phyloP scores from a whole-genome alignment of 2,113 vertebrate species.

The Cacatua alba region DNA sequence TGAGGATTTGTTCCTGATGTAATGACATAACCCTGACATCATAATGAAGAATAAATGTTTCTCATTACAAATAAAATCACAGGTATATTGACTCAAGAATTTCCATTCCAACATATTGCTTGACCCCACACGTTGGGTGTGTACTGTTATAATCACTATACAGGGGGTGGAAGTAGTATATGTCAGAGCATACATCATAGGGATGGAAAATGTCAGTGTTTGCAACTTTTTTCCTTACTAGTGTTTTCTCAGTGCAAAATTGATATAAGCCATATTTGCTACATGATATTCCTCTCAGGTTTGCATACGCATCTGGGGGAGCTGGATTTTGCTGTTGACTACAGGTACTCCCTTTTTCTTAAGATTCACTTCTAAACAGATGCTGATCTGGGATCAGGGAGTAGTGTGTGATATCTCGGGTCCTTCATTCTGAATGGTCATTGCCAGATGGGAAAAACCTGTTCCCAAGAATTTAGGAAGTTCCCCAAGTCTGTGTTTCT shows the following conservation, averaged over 20 bases:
- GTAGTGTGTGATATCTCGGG: not conserved
- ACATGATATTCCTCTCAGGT: not conserved
- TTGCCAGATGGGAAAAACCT: not conserved
- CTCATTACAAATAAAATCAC: not conserved
- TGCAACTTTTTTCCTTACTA: not conserved
- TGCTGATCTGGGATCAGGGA: not conserved
- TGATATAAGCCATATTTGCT: not conserved
- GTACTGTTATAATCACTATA: not conserved
- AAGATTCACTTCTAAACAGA: not conserved
- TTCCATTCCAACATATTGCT: not conserved
- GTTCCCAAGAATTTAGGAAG: not conserved
- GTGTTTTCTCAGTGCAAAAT: not conserved
- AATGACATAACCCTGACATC: not conserved
- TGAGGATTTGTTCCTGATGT: not conserved
- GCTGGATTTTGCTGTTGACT: not conserved
- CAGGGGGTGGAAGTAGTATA: not conserved
- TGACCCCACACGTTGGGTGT: fast-evolving
- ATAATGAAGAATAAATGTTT: not conserved
- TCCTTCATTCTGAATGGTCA: not conserved
- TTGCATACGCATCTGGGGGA: not conserved
- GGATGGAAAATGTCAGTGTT: not conserved
- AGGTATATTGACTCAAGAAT: not conserved
- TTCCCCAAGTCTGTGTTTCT: not conserved
- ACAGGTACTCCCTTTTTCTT: not conserved
- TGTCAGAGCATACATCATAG: not conserved